Percentiles rank a stretch among this genome's conserved stretches.
Evolutionary conservation across 2,888 invertebrate genomes (phyloP).

Genomic region (Frankliniella intonsa): DNA sequence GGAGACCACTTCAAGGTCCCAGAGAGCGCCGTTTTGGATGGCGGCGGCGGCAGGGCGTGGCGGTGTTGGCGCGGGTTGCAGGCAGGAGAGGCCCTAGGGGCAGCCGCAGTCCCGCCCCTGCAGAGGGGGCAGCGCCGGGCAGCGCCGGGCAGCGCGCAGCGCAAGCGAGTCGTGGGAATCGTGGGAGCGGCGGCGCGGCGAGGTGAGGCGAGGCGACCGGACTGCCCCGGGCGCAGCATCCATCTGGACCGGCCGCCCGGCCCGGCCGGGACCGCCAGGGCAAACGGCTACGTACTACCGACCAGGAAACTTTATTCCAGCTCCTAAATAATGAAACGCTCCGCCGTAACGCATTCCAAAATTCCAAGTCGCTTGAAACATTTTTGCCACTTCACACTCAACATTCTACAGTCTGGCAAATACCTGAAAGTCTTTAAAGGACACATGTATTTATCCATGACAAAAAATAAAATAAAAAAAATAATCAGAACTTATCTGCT

Average conservation of each 20-base stretch:
- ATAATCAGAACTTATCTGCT: no score
- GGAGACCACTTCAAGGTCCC: not conserved
- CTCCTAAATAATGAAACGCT: no score
- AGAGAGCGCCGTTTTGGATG: not conserved
- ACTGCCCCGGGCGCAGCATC: constrained; percentile 1
- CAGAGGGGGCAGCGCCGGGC: not conserved
- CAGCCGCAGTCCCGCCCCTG: not conserved
- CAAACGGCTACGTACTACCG: no score
- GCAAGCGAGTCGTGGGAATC: not conserved
- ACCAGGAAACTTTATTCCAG: no score
- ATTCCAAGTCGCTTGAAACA: no score
- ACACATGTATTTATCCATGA: no score
- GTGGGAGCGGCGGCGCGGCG: not conserved
- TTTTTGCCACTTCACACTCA: no score
- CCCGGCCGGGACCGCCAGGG: not conserved
- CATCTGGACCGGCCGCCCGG: not conserved
- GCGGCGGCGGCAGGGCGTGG: not conserved
- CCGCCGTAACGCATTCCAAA: no score
- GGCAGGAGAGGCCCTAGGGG: not conserved
- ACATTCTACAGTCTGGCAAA: no score
- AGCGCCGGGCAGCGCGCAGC: not conserved
- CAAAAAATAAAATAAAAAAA: no score
- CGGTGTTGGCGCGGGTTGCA: not conserved
- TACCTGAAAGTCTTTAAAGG: no score
- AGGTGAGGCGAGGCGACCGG: not conserved